Conservation (phyloP, 2,797 vertebrate genomes). For the Esox lucius region DNA sequence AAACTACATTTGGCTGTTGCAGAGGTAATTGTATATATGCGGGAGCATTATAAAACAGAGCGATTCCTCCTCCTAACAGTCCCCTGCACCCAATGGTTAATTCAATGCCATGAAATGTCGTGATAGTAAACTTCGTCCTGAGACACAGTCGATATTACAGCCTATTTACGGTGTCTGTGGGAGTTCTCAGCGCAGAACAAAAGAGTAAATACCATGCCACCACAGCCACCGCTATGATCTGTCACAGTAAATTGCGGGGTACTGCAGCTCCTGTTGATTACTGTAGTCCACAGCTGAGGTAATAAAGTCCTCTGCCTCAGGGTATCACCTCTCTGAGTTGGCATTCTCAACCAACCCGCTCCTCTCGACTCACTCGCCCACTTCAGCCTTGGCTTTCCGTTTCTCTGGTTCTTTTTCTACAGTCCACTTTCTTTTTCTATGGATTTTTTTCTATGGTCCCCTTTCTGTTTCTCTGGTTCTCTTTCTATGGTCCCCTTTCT, state of each 20-base stretch:
- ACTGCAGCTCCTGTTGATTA: conserved; percentile 4
- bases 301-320: background rate
- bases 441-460: background rate
- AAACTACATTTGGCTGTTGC: background rate
- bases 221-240: background rate
- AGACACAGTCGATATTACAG: background rate
- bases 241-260: conserved; percentile 22
- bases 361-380: background rate
- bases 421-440: background rate
- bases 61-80: background rate
- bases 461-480: background rate
- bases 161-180: background rate
- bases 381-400: background rate
- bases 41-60: background rate
- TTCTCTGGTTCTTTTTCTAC: background rate
- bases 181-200: background rate
- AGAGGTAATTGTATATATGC: background rate
- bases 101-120: background rate
- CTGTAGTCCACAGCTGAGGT: background rate
- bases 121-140: background rate
- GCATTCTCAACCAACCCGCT: background rate
- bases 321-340: conserved; percentile 1
- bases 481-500: background rate
- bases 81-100: background rate
- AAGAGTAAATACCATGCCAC: background rate